Conservation (phyloP, 2,797 vertebrate genomes). For the Cirrhinus molitorella region DNA sequence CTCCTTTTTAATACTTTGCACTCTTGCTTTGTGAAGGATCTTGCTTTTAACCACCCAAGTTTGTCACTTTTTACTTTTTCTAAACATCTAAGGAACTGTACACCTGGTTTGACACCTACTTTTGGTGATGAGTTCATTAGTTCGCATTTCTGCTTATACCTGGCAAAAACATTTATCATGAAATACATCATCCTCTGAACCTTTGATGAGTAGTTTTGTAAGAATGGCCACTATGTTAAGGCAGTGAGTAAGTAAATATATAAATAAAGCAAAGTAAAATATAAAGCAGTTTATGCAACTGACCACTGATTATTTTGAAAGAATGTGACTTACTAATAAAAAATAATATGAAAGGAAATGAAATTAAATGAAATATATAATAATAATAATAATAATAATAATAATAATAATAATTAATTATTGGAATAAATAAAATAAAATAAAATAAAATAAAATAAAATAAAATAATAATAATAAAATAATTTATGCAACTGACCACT, state of each 20-base stretch:
- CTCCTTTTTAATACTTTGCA: slow-evolving; percentile 1
- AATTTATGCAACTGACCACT: too few relatives aligned
- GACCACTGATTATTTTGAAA: neutral
- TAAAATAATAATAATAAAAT: too few relatives aligned
- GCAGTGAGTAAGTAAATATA: neutral
- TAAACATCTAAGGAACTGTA: neutral
- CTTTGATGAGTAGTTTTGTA: neutral
- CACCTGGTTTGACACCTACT: neutral
- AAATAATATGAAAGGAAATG: too few relatives aligned
- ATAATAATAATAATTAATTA: too few relatives aligned
- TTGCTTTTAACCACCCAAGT: neutral
- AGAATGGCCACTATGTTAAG: neutral
- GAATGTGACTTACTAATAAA: neutral
- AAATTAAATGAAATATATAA: too few relatives aligned
- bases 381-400: too few relatives aligned
- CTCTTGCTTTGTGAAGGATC: neutral
- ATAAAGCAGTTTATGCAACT: neutral
- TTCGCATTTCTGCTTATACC: neutral
- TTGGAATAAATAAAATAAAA: neutral
- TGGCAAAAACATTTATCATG: neutral
- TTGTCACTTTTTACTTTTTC: neutral
- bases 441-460: too few relatives aligned
- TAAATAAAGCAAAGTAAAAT: too few relatives aligned
- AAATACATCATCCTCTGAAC: neutral
- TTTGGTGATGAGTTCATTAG: neutral